These are phyloP conservation scores for Australoheros scitulus DNA, from an alignment of 2,113 vertebrate species.

Conservation along the genomic window DNA sequence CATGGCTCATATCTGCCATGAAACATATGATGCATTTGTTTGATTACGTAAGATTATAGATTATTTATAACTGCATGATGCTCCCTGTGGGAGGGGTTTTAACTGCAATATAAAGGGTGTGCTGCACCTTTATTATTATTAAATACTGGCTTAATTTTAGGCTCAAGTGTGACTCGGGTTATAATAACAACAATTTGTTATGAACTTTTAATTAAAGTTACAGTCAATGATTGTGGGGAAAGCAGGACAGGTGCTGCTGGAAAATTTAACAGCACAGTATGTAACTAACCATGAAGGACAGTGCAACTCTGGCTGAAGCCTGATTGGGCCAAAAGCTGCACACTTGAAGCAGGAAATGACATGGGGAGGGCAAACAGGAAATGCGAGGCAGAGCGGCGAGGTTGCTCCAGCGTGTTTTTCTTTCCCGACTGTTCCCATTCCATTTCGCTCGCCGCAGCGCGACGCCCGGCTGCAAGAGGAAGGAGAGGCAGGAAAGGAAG, in stretches of 20 bases:
- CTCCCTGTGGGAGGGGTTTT: accelerated
- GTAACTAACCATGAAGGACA: conserved; percentile 23
- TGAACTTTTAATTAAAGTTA: background rate
- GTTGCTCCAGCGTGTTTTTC: conserved; percentile 62
- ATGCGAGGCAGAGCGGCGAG: conserved; percentile 30
- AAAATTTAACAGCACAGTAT: background rate
- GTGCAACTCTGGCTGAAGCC: background rate
- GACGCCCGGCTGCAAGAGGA: conserved; percentile 25
- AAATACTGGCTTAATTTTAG: background rate
- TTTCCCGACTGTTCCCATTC: conserved; percentile 58
- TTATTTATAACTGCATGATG: background rate
- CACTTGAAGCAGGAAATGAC: conserved; percentile 66
- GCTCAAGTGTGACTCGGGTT: background rate
- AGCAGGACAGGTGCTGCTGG: conserved; percentile 9
- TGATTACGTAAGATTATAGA: background rate
- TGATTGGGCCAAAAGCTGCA: conserved; percentile 43
- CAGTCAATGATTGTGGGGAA: background rate
- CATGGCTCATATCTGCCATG: background rate
- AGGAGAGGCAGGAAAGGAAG: conserved; percentile 41
- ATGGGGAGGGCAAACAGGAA: conserved; percentile 63
- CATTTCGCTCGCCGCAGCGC: conserved; percentile 29
- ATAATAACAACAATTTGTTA: background rate
- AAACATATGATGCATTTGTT: background rate
- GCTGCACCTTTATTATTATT: background rate
- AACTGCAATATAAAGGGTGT: background rate